Base-by-base conservation (phyloP, 2,797 vertebrate genomes). In the Rachycentron canadum region DNA sequence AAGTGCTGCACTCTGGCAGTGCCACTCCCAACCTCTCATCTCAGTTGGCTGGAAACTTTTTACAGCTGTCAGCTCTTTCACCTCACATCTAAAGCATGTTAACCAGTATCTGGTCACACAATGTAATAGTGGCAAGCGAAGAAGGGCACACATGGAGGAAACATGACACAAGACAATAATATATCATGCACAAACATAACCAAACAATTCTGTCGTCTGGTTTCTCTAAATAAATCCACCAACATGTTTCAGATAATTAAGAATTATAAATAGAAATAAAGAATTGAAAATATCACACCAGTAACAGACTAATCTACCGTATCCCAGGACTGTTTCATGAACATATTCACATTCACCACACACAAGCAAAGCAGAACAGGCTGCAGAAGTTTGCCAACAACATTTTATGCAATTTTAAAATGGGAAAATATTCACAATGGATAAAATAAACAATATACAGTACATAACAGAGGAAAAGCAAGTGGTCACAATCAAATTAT, bases 41-140 rank as follows among this genome's bases (percentile, higher is more conserved):
- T 89, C 79, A 80, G 83, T 86, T 78, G 86, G 80, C 81, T 79
- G 70, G 78, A 86, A 91, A 91, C 88, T 77, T 88, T 90, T 89
- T 89, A 89, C 83, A 92, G 81, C 89, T 89, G 92, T 92, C 91
- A 92, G 86, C 89, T 91, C 79, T 91, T 89, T 85, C 84, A 88
- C 84, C 80, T 88, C 85, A 81, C 75, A 25, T 26, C 57, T 49
- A 65, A 58, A 73, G 73, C 60, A 40, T 45, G 71, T 69, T 43
- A 25, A 72, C 34, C 30, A 57, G 25, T 19, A 65, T 43, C 62
- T 73, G 26, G 4, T 40, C 36, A 67, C 10, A 64, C 40, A 40
- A 61, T 6, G 5, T 25, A 65, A 59, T 49, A 57, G 21, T 43
- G 38, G 40, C 30, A 36, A 58, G 23, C 43, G 11, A 36, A n/a